Evolutionary conservation across 2,113 vertebrate species (phyloP).

Genomic region (Strix aluco): DNA sequence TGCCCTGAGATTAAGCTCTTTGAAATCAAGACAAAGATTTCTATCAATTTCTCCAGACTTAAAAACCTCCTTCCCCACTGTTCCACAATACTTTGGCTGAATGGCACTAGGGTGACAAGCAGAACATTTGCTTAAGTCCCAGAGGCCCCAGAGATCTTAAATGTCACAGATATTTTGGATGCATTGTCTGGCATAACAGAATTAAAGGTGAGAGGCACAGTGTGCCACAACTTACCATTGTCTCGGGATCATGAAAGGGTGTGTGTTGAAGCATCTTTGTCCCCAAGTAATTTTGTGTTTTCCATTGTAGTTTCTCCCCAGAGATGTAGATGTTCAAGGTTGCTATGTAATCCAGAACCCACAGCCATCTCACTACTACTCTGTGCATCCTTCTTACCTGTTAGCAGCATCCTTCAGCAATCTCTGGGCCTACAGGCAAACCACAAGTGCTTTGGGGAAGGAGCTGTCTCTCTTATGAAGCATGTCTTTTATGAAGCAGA

Average conservation of each 20-base stretch:
- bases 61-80: not conserved
- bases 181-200: not conserved
- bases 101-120: not conserved
- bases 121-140: not conserved
- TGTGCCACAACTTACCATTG: not conserved
- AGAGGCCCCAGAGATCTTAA: not conserved
- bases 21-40: not conserved
- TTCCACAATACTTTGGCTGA: not conserved
- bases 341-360: not conserved
- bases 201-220: not conserved
- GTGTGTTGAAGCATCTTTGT: not conserved
- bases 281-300: not conserved
- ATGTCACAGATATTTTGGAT: not conserved
- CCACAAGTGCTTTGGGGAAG: not conserved
- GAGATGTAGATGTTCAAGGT: not conserved
- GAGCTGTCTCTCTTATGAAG: not conserved
- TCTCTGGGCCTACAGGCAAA: not conserved
- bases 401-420: not conserved
- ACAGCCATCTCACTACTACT: not conserved
- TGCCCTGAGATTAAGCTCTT: not conserved
- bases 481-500: not conserved
- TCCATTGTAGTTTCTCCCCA: not conserved
- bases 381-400: not conserved
- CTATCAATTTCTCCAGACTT: not conserved
- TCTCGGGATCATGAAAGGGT: not conserved